phyloP scores from a whole-genome alignment of 2,113 vertebrate species.

The Eupsittula cactorum region DNA sequence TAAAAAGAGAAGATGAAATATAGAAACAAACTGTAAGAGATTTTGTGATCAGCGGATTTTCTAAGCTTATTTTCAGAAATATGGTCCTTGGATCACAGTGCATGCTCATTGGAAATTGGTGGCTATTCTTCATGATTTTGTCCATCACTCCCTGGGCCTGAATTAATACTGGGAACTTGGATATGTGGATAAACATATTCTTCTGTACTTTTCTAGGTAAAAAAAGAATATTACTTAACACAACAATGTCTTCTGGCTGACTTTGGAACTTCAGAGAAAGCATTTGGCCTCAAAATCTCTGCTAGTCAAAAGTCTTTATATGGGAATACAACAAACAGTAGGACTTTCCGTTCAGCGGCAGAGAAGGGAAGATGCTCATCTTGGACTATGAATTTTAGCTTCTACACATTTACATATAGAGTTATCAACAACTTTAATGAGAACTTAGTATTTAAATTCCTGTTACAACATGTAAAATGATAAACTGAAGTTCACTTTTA shows the following conservation, averaged over 20 bases:
- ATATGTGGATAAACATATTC: background rate
- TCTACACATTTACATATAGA: background rate
- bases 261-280: background rate
- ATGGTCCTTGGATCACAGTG: background rate
- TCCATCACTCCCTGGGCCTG: background rate
- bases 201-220: background rate
- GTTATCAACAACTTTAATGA: background rate
- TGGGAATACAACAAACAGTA: background rate
- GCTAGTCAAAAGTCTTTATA: background rate
- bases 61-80: background rate
- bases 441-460: background rate
- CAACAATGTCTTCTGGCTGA: background rate
- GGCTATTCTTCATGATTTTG: background rate
- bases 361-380: background rate
- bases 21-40: background rate
- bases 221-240: background rate
- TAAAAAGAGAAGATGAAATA: background rate
- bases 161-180: background rate
- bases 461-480: background rate
- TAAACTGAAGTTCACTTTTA: background rate
- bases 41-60: background rate
- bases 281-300: background rate
- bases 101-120: background rate
- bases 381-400: background rate
- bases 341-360: background rate